Percentiles rank a stretch among this genome's conserved stretches.
These are phyloP conservation scores for Gnathonemus echidnorhynchus DNA, from an alignment of 2,113 vertebrate species.

Conservation along the genomic window DNA sequence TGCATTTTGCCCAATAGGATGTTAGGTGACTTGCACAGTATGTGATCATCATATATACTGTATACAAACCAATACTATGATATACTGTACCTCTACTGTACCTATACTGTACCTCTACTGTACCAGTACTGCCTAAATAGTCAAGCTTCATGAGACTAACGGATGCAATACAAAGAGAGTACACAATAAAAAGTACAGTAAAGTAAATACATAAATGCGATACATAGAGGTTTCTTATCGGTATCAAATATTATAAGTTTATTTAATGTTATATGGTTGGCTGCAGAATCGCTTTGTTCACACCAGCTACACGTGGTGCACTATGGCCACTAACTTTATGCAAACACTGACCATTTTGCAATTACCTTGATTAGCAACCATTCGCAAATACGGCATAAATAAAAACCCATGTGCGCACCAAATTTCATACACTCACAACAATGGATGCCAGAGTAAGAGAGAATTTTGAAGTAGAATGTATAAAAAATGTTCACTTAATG, in stretches of 20 bases:
- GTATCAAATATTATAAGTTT: not conserved
- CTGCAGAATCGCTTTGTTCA: not conserved
- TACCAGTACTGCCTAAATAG: not conserved
- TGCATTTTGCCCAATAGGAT: not conserved
- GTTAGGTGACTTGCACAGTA: not conserved
- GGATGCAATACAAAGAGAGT: not conserved
- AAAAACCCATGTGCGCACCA: not conserved
- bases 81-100: not conserved
- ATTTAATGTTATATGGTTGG: not conserved
- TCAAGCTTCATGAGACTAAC: not conserved
- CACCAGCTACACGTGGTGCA: not conserved
- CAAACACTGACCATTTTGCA: not conserved
- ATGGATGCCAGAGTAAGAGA: not conserved
- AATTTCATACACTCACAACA: not conserved
- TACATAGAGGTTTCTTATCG: not conserved
- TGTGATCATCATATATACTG: not conserved
- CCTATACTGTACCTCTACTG: not conserved
- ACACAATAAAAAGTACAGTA: not conserved
- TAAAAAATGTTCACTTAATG: not conserved
- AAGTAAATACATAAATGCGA: not conserved
- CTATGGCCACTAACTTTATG: not conserved
- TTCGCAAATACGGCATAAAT: not conserved
- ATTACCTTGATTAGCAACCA: not conserved
- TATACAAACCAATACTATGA: not conserved
- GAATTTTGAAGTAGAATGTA: not conserved